phyloP scores from a whole-genome alignment of 2,797 vertebrate genomes.

The Sebastolobus alascanus region DNA sequence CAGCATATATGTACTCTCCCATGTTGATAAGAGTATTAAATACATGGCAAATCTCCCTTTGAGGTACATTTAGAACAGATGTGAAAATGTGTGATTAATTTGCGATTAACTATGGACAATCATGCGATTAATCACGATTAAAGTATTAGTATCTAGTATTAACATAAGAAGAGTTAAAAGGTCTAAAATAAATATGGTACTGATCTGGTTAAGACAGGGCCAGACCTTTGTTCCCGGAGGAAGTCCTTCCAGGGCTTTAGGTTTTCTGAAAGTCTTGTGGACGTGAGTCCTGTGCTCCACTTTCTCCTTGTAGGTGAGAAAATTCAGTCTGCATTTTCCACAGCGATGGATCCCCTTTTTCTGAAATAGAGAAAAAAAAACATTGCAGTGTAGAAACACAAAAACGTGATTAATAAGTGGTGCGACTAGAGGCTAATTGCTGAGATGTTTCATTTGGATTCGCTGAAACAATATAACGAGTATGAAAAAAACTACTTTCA shows the following conservation, averaged over 20 bases:
- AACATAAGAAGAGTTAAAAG: neutral
- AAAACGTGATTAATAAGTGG: slow-evolving; percentile 22
- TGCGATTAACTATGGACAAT: no score
- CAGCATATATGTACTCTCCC: no score
- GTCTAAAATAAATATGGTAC: neutral
- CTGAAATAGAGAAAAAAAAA: slow-evolving; percentile 71
- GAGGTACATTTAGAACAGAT: no score
- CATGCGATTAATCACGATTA: no score
- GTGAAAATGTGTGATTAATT: no score
- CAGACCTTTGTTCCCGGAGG: slow-evolving; percentile 97
- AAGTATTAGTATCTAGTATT: neutral
- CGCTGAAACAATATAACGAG: slow-evolving; percentile 16
- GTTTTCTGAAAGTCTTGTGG: slow-evolving; percentile 96
- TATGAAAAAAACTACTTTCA: slow-evolving; percentile 19
- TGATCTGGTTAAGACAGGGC: neutral
- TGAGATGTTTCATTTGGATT: slow-evolving; percentile 45
- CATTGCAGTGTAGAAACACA: neutral
- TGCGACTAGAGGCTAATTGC: slow-evolving; percentile 19
- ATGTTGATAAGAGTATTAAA: no score
- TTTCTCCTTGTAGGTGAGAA: slow-evolving; percentile 97
- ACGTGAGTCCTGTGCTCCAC: slow-evolving; percentile 94
- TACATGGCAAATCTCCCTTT: no score
- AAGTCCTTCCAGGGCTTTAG: slow-evolving; percentile 94
- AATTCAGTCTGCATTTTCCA: slow-evolving; percentile 96
- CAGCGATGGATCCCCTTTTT: slow-evolving; percentile 98